Base-by-base conservation (phyloP, 2,113 vertebrate genomes). In the Hydrochoerus hydrochaeris region DNA sequence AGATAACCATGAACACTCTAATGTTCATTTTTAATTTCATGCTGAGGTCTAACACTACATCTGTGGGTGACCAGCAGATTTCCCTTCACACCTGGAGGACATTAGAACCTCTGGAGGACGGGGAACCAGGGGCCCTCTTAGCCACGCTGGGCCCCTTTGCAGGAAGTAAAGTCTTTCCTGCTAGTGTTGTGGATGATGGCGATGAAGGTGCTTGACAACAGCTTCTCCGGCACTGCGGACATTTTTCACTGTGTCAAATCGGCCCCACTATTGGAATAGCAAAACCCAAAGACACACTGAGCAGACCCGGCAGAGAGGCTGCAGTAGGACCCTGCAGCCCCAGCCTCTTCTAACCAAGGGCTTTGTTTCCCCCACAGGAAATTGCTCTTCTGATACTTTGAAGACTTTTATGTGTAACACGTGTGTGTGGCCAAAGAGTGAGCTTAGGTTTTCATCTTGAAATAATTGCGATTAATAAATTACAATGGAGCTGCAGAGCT, bases 381-480 rank as follows among this genome's bases (percentile, higher is more conserved):
- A 93, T 95, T 87, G 85, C 73, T 96, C 94, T 97, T 96, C 86
- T 97, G 95, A 88, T 89, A 91, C 85, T 93, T 73, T 2, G 80
- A 97, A 98, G 92, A n/a, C 6, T 88, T 96, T 71, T 93, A 97
- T 90, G 92, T 88, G 35, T 81, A 96, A 86, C 88, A 73, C 17
- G 22, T 92, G 83, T 97, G 60, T 95, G 71, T 65, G 49, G 90
- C 75, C 83, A 85, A 96, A 90, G 22, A 92, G 49, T 22, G 20
- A 90, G 46, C 52, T 95, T 84, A 90, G 35, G 60, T 94, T 91
- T 96, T 95, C 96, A 86, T 96, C 96, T 93, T 96, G 96, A 95
- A 97, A 97, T 95, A 88, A 96, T 73, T 92, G 89, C 0, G 54
- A 95, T 97, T 96, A 97, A 97, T 94, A 97, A 97, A 95, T 97